Base-by-base conservation (phyloP, 1,140 invertebrate species). In the Mycetomoellerius zeteki region DNA sequence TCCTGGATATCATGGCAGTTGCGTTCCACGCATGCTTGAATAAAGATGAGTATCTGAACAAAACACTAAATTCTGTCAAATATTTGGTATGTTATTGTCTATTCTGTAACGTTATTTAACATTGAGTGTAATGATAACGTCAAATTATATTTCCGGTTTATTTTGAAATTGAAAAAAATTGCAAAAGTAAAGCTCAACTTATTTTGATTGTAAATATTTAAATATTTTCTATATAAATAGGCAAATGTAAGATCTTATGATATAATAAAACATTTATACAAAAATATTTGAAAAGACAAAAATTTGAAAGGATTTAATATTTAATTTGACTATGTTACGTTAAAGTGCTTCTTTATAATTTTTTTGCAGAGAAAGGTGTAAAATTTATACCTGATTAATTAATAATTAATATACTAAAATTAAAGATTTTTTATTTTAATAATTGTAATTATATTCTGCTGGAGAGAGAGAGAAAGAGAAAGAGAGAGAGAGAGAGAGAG, bases 1-100 rank as follows among this genome's bases (percentile, higher is more conserved):
- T 72, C 52, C 52, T 19, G 65, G 21, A 82, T 82, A 82, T 82
- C 78, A 58, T 16, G 47, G 47, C 78, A 43, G 54, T 72, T 54
- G 19, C 78, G 65, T 82, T 82, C 37, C 78, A 72, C 16, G 65
- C 65, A 37, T 71, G 65, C 6, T 71, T 24, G 14, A 82, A 27
- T n/a, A 43, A 43, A 52, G 78, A 82, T 82, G 52, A 24, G 58
- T 72, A 82, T 82, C 12, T 52, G 33, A 72, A 16, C 52, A 24
- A 72, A 47, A 43, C 12, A 12, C 24, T 72, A 58, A 58, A 82
- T 56, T 58, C 33, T n/a, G 52, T 24, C n/a, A 21, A n/a, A 1
- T 19, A 27, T n/a, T n/a, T 50, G 27, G 2, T 3, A 30, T 33
- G 21, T 50, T 54, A 54, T 54, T 33, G 19, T 7, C 24, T 8